Percentiles rank a stretch among this genome's conserved stretches.
These are phyloP conservation scores for Neelides sp. DNA, from an alignment of 1,140 invertebrate genomes.

Conservation along the genomic window DNA sequence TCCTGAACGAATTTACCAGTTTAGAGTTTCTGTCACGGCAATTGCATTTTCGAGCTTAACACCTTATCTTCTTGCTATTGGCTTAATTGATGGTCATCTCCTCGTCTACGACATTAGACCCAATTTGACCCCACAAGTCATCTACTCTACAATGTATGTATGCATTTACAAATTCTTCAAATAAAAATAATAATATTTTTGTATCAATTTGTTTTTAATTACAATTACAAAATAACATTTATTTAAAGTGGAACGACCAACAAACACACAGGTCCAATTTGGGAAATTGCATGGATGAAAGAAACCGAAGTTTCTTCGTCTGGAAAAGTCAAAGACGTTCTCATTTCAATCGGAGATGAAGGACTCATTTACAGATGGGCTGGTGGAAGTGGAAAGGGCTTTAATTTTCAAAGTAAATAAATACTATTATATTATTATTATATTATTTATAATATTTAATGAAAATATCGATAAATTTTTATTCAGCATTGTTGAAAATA, in stretches of 20 bases:
- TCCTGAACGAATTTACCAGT: constrained; percentile 27
- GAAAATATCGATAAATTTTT: neutral
- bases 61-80: constrained; percentile 25
- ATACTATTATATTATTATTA: too few relatives aligned
- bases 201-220: neutral
- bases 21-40: constrained; percentile 12
- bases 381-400: constrained; percentile 13
- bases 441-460: neutral
- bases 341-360: constrained; percentile 26
- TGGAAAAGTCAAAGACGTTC: constrained; percentile 14
- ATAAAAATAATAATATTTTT: neutral
- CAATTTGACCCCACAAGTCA: neutral
- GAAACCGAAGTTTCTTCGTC: constrained; percentile 19
- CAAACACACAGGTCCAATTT: constrained; percentile 26
- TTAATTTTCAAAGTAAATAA: neutral
- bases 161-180: too few relatives aligned
- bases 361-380: constrained; percentile 25
- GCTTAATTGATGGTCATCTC: constrained; percentile 27
- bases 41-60: constrained; percentile 24
- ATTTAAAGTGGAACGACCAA: neutral
- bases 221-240: neutral
- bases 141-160: constrained; percentile 16
- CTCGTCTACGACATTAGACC: constrained; percentile 23
- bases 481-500: constrained; percentile 22
- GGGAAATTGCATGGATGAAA: constrained; percentile 25